Evolutionary conservation across 1,140 invertebrate species (phyloP), one percentile per base, ranked within the genome.

Genomic region (Melitaea cinxia): DNA sequence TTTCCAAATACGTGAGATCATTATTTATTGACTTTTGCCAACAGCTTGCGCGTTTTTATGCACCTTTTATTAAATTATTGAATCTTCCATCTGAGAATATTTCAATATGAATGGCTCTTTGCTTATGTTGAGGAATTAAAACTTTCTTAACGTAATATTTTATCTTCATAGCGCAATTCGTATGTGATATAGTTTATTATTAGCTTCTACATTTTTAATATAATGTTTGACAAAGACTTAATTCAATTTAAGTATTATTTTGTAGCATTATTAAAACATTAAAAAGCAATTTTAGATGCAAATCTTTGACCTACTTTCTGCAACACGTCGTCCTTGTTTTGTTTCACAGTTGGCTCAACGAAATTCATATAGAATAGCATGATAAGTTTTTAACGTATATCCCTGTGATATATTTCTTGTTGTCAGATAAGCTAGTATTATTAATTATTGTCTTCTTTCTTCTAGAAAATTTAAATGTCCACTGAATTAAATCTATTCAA

Each of bases 271-370:
- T 69, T 59, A 42, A 17, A 56, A 55, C 60, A 60, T 60, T 60
- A 60, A 60, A 67, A 70, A 53, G 37, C 57, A 64, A 62, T 65
- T 67, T 70, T 53, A 68, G 62, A 69, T 72, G 62, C 62, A 72
- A 76, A 76, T 68, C 65, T 65, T 62, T 73, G 73, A 70, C 73
- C 73, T 65, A 76, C 67, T 76, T n/a, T 76, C 52, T 45, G 58
- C 53, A 45, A 73, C 62, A 76, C 70, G 65, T 39, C 15, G 35
- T 47, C 42, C 62, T 70, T 68, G 37, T 72, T 76, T 76, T 65
- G 65, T 68, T 61, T 39, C 37, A 49, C 61, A 63, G 33, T 37
- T 35, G 63, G 61, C 60, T 72, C 59, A 49, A 59, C 63, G 58
- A 33, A 60, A 73, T 69, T 64, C 57, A 61, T 58, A 17, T 64